phyloP scores from a whole-genome alignment of 2,888 invertebrate species.

The Agrilus biguttatus region DNA sequence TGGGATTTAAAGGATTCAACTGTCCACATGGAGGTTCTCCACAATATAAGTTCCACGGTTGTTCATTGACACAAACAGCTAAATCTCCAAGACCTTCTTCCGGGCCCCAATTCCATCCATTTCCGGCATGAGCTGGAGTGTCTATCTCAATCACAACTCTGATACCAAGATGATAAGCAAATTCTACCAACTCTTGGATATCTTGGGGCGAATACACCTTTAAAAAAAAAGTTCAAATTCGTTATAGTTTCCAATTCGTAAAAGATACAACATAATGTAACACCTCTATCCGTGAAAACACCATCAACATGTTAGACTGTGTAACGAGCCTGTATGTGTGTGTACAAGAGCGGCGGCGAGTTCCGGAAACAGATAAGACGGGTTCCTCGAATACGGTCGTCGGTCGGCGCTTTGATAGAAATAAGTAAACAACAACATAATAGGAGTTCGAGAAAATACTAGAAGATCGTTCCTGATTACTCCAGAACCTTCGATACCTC shows the following conservation, averaged over 20 bases:
- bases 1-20: conserved; percentile 66
- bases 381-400: too few species aligned
- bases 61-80: conserved; percentile 66
- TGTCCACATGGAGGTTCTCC: conserved; percentile 82
- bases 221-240: conserved; percentile 20
- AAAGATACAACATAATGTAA: too few species aligned
- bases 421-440: too few species aligned
- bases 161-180: conserved; percentile 68
- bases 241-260: too few species aligned
- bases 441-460: too few species aligned
- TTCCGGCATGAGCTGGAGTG: conserved; percentile 79
- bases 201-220: conserved; percentile 49
- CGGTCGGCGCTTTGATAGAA: too few species aligned
- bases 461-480: too few species aligned
- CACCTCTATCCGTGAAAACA: too few species aligned
- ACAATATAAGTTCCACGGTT: conserved; percentile 67
- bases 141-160: conserved; percentile 81
- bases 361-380: too few species aligned
- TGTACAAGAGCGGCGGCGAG: too few species aligned
- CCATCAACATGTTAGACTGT: conserved; percentile 1
- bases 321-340: too few species aligned
- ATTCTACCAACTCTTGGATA: conserved; percentile 56
- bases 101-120: conserved; percentile 76
- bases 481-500: too few species aligned
- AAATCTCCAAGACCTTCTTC: conserved; percentile 61